A percentile compares a stretch with the other conserved stretches of the same genome.
These are phyloP conservation scores for Orthonychiurus folsomi DNA, from an alignment of 2,888 invertebrate genomes.

Conservation along the genomic window DNA sequence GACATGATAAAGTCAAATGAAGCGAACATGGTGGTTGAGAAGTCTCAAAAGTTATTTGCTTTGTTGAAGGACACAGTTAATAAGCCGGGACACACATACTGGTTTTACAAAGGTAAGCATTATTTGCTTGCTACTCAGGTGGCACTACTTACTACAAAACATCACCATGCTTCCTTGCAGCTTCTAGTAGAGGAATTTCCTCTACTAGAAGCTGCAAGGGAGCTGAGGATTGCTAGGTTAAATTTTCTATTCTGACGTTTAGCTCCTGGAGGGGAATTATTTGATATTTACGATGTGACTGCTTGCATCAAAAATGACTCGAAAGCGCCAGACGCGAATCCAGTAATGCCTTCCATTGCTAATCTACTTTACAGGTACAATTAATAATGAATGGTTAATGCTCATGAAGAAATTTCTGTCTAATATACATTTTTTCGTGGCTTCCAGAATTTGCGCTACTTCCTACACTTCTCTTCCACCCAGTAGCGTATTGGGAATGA, in stretches of 20 bases:
- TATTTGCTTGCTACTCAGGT: no score
- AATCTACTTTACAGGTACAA: neutral
- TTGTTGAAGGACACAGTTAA: neutral
- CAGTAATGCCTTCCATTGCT: neutral
- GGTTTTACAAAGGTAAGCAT: neutral
- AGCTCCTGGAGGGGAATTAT: neutral
- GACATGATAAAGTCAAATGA: no score
- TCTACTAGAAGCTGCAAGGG: neutral
- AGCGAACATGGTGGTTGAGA: neutral
- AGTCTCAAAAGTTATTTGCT: neutral
- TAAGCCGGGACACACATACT: neutral
- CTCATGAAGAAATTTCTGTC: no score
- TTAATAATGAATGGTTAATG: no score
- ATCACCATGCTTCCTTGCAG: neutral
- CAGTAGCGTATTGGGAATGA: neutral
- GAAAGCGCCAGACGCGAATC: neutral
- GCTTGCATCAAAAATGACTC: neutral
- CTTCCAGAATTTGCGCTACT: no score
- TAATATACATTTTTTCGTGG: no score
- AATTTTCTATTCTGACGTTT: neutral
- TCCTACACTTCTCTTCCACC: neutral
- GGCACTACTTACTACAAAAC: no score
- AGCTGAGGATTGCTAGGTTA: no score
- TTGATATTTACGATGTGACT: neutral
- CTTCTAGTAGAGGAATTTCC: neutral